These are phyloP conservation scores for Seriola rivoliana DNA, from an alignment of 2,113 vertebrate species.

Conservation along the genomic window DNA sequence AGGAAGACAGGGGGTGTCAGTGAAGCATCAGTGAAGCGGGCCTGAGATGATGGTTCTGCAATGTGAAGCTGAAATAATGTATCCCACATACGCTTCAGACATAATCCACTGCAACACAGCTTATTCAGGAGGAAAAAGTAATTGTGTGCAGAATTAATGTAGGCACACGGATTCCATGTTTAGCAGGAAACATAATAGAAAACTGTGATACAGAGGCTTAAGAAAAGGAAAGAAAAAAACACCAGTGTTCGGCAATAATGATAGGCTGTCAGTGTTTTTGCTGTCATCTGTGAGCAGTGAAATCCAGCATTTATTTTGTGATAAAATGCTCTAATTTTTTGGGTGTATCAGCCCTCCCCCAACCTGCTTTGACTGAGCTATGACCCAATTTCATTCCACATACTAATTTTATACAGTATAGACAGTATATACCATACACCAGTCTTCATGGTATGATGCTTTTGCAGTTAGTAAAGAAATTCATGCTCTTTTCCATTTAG, in stretches of 20 bases:
- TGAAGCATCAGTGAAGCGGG: constrained; percentile 15
- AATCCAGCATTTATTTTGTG: constrained; percentile 8
- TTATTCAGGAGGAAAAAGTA: constrained; percentile 20
- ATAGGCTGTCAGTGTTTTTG: neutral
- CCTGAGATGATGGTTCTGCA: constrained; percentile 10
- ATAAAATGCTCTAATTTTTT: neutral
- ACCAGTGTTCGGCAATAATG: neutral
- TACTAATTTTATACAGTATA: constrained; percentile 2
- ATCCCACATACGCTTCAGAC: constrained; percentile 17
- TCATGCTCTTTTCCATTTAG: constrained; percentile 15
- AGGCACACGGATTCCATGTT: constrained; percentile 6
- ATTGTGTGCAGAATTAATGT: constrained; percentile 19
- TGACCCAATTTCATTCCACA: constrained; percentile 7
- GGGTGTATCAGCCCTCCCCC: neutral
- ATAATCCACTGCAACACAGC: constrained; percentile 23
- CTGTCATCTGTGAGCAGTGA: constrained; percentile 1
- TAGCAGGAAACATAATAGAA: neutral
- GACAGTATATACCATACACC: neutral
- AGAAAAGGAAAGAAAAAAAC: neutral
- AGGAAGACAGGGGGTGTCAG: constrained; percentile 25
- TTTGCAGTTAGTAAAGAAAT: neutral
- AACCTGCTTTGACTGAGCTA: neutral
- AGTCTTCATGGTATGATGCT: neutral
- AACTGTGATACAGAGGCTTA: constrained; percentile 2
- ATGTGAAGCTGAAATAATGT: constrained; percentile 47